Percentiles rank a stretch among this genome's conserved stretches.
Conservation (phyloP, 2,113 vertebrate species). For the Thinocorus orbignyianus region DNA sequence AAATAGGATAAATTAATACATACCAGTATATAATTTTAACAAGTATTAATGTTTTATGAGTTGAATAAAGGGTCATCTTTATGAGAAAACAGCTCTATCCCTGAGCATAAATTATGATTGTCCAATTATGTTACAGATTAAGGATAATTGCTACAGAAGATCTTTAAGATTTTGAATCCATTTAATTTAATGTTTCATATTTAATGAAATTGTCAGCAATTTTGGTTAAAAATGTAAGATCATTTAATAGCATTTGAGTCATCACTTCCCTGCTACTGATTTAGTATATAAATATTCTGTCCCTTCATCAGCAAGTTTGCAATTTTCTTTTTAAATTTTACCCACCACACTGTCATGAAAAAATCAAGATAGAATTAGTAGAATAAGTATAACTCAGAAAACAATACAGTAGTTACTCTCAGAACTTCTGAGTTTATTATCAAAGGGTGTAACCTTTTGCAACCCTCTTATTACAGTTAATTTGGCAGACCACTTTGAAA, state of each 20-base stretch:
- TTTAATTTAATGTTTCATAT: conserved; percentile 25
- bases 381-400: not conserved
- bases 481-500: not conserved
- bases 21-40: not conserved
- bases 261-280: not conserved
- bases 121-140: not conserved
- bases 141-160: not conserved
- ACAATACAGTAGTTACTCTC: not conserved
- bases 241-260: not conserved
- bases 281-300: not conserved
- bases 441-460: not conserved
- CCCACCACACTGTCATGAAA: not conserved
- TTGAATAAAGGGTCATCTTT: not conserved
- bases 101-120: not conserved
- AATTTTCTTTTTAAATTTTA: not conserved
- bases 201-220: conserved; percentile 34
- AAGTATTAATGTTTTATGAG: not conserved
- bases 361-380: not conserved
- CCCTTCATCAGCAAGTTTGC: not conserved
- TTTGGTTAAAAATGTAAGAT: conserved; percentile 18
- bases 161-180: not conserved
- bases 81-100: not conserved
- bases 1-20: not conserved
- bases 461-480: not conserved
- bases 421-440: not conserved